phyloP scores from a whole-genome alignment of 1,140 invertebrate genomes.

The Heliconius congener region DNA sequence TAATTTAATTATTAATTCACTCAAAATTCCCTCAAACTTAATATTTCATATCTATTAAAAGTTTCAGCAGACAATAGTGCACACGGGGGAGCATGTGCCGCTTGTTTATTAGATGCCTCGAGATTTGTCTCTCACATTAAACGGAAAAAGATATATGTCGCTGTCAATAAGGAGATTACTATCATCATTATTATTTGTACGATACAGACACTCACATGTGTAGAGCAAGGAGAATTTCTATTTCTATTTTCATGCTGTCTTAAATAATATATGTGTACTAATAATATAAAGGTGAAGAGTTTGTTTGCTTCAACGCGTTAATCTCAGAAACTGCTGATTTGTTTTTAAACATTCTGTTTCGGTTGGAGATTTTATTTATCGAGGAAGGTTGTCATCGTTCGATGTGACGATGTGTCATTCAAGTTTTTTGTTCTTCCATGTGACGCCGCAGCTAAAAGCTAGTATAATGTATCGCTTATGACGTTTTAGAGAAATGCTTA shows the following conservation, averaged over 20 bases:
- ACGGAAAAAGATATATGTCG: slow-evolving; percentile 17
- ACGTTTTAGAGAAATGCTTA: no score
- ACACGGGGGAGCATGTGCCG: not conserved
- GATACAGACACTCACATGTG: slow-evolving; percentile 27
- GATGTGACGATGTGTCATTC: no score
- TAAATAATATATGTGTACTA: no score
- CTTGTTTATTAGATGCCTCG: not conserved
- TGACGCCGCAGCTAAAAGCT: no score
- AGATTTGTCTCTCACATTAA: slow-evolving; percentile 20
- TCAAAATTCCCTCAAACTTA: not conserved
- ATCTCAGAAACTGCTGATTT: no score
- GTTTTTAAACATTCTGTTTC: no score
- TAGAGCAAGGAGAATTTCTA: slow-evolving; percentile 20
- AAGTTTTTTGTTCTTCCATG: no score
- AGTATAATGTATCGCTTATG: no score
- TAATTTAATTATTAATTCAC: not conserved
- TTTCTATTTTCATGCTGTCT: slow-evolving; percentile 5
- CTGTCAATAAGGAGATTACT: slow-evolving; percentile 26
- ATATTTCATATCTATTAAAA: not conserved
- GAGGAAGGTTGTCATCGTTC: no score
- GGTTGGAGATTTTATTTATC: no score
- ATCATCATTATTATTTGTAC: slow-evolving; percentile 19
- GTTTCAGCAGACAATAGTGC: not conserved
- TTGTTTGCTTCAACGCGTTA: no score
- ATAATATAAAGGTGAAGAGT: no score